Conservation (phyloP, 2,113 vertebrate species). For the Cyanocitta stelleri region DNA sequence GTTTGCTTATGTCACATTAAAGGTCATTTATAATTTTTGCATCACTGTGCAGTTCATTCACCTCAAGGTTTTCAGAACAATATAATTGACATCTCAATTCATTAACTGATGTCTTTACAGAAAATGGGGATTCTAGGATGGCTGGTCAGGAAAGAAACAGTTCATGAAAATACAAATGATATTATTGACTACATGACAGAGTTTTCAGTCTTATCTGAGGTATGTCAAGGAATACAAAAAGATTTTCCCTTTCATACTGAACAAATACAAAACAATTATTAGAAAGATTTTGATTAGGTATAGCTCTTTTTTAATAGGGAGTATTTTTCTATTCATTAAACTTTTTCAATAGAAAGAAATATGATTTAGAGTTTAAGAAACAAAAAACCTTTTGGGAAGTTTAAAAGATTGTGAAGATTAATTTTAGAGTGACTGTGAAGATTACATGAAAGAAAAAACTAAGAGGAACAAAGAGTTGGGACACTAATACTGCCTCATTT, state of each 20-base stretch:
- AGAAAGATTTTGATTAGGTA: neutral
- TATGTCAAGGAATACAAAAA: neutral
- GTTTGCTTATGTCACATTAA: neutral
- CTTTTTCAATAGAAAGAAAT: neutral
- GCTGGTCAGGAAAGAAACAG: neutral
- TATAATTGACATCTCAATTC: neutral
- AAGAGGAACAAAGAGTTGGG: neutral
- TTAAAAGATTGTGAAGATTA: neutral
- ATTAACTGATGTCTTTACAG: neutral
- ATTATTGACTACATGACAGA: neutral
- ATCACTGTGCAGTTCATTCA: neutral
- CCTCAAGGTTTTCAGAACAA: neutral
- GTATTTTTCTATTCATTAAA: neutral
- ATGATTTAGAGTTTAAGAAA: neutral
- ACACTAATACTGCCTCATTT: neutral
- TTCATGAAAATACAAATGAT: neutral
- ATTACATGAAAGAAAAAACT: neutral
- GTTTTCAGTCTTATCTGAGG: neutral
- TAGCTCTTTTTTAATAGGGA: neutral
- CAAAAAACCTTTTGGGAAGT: neutral
- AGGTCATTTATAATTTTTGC: neutral
- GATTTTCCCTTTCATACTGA: neutral
- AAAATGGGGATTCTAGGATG: neutral
- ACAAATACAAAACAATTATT: neutral
- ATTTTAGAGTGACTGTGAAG: neutral